Conservation (phyloP, 2,888 invertebrate genomes). For the Nemurella pictetii region DNA sequence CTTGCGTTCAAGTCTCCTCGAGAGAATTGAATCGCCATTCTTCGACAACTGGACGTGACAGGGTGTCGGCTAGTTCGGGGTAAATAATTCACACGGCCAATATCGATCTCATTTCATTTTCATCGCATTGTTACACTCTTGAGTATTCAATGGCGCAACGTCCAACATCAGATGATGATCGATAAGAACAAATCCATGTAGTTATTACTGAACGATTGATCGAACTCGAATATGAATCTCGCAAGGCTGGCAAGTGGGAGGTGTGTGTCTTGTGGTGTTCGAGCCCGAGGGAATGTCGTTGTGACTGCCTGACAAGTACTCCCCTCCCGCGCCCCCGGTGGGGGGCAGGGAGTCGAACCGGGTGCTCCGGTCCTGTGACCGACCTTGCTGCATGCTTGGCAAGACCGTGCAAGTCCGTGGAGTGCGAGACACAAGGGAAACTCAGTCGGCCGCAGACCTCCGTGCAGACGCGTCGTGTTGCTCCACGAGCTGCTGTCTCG, state of each 20-base stretch:
- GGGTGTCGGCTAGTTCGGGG: not conserved
- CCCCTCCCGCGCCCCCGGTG: not conserved
- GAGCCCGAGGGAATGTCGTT: not conserved
- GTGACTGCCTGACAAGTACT: not conserved
- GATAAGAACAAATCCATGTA: too few relatives aligned
- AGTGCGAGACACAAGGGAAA: not conserved
- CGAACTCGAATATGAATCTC: too few relatives aligned
- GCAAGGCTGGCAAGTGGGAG: not conserved
- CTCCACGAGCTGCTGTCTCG: not conserved
- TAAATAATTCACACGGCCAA: not conserved
- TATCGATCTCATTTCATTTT: not conserved
- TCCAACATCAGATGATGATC: too few relatives aligned
- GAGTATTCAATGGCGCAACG: not conserved
- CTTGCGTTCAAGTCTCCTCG: not conserved
- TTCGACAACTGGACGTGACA: not conserved
- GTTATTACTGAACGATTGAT: too few relatives aligned
- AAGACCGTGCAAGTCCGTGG: not conserved
- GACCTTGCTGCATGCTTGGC: conserved; percentile 16
- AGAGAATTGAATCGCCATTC: not conserved
- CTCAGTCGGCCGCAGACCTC: conserved; percentile 10
- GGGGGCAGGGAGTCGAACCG: not conserved
- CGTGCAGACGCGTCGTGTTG: not conserved
- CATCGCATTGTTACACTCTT: not conserved
- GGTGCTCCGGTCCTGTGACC: conserved; percentile 15
- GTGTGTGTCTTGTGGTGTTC: too few relatives aligned